A percentile compares a stretch with the other conserved stretches of the same genome.
Conservation (phyloP, 2,888 invertebrate species). For the Platycheirus rosarum region DNA sequence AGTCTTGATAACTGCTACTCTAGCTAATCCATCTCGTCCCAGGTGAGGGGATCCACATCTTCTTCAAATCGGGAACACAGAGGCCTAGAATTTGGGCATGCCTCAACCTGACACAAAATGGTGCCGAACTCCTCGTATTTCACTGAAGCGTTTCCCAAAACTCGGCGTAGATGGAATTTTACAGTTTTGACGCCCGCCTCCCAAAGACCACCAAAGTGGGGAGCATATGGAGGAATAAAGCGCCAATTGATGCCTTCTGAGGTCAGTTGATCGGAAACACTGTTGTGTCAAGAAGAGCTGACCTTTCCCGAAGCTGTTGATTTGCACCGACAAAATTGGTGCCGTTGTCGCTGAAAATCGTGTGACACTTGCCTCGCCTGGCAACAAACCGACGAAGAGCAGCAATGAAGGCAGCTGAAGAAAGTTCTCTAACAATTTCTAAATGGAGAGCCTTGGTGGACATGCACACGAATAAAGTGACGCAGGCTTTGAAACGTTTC, state of each 20-base stretch:
- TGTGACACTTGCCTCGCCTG: slow-evolving; percentile 69
- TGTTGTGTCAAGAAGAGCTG: no score
- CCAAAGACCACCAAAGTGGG: slow-evolving; percentile 79
- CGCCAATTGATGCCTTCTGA: slow-evolving; percentile 76
- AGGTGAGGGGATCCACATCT: slow-evolving; percentile 63
- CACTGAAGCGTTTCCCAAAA: slow-evolving; percentile 73
- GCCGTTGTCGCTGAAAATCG: slow-evolving; percentile 76
- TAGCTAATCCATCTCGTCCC: no score
- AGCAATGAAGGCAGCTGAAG: slow-evolving; percentile 76
- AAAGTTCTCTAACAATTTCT: slow-evolving; percentile 75
- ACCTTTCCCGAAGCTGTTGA: slow-evolving; percentile 3
- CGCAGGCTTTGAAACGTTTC: slow-evolving; percentile 74
- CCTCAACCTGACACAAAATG: slow-evolving; percentile 76
- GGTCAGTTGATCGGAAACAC: no score
- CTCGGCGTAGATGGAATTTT: no score
- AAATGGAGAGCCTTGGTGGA: slow-evolving; percentile 77
- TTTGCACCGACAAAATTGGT: no score
- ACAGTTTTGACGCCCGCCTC: no score
- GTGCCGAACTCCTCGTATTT: slow-evolving; percentile 78
- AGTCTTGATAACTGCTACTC: no score
- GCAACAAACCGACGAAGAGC: no score
- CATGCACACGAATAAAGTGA: slow-evolving; percentile 76
- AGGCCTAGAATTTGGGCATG: slow-evolving; percentile 66
- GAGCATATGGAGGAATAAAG: slow-evolving; percentile 77
- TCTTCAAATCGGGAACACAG: slow-evolving; percentile 71